Conservation (phyloP, 2,797 vertebrate species). For the Thamnophis elegans region DNA sequence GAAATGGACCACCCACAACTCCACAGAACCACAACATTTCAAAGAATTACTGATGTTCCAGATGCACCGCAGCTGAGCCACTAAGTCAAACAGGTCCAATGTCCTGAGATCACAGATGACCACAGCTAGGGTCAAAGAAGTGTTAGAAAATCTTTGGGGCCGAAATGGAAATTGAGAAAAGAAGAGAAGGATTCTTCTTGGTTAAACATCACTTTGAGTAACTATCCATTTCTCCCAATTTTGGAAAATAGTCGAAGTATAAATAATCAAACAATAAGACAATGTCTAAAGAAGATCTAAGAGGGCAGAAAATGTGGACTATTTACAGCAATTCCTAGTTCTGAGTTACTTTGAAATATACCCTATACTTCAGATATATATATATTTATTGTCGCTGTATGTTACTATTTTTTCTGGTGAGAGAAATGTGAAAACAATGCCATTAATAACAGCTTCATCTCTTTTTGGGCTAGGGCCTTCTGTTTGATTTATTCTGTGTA, state of each 20-base stretch:
- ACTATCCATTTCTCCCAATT: neutral
- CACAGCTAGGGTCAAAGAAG: neutral
- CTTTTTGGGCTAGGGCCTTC: neutral
- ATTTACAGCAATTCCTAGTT: neutral
- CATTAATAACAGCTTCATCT: slow-evolving; percentile 11
- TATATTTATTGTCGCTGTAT: slow-evolving; percentile 4
- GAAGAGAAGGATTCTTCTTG: neutral
- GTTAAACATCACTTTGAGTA: neutral
- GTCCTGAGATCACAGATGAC: neutral
- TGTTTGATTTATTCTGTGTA: slow-evolving; percentile 5
- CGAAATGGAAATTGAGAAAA: neutral
- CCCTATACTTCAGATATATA: neutral
- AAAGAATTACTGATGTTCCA: neutral
- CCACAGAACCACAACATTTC: neutral
- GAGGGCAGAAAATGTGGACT: neutral
- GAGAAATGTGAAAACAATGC: neutral
- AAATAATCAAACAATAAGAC: neutral
- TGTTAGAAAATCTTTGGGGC: neutral
- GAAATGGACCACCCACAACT: neutral
- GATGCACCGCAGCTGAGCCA: neutral
- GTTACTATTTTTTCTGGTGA: neutral
- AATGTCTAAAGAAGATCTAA: neutral
- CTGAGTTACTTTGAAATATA: neutral
- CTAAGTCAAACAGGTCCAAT: neutral
- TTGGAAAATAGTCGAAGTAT: neutral